These are phyloP conservation scores for Camponotus floridanus DNA, from an alignment of 1,140 invertebrate genomes.

Conservation along the genomic window DNA sequence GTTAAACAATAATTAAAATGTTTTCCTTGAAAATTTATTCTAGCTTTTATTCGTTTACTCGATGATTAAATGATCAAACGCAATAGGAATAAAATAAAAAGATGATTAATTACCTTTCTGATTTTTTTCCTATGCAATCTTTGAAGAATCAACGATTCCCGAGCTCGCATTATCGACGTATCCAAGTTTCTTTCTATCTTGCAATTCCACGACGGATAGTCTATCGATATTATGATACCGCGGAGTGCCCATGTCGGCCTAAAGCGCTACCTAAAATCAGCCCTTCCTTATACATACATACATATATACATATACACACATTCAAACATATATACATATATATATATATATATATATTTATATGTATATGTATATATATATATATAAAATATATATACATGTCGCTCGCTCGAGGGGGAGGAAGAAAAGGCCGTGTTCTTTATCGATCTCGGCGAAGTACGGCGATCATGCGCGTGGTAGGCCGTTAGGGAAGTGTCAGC, in stretches of 20 bases:
- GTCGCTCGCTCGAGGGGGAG: neutral
- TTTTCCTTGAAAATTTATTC: neutral
- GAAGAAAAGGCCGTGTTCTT: constrained; percentile 64
- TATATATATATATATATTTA: neutral
- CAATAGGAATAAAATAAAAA: neutral
- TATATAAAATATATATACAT: neutral
- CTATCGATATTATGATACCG: constrained; percentile 22
- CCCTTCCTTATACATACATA: neutral
- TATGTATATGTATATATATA: constrained; percentile 6
- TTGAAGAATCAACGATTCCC: neutral
- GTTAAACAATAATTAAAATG: neutral
- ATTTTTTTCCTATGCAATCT: neutral
- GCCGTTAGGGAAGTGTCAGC: constrained; percentile 52
- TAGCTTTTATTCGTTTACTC: too few relatives aligned
- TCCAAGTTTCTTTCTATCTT: neutral
- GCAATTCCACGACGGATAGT: neutral
- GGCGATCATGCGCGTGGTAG: constrained; percentile 68
- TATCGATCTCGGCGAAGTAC: constrained; percentile 68
- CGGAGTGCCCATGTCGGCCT: neutral
- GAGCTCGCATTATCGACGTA: neutral
- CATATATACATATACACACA: neutral
- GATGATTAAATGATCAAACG: neutral
- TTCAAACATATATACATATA: neutral
- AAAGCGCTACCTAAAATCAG: constrained; percentile 1
- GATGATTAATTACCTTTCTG: neutral